Conservation (phyloP, 2,797 vertebrate species). For the Arnoldichthys spilopterus region DNA sequence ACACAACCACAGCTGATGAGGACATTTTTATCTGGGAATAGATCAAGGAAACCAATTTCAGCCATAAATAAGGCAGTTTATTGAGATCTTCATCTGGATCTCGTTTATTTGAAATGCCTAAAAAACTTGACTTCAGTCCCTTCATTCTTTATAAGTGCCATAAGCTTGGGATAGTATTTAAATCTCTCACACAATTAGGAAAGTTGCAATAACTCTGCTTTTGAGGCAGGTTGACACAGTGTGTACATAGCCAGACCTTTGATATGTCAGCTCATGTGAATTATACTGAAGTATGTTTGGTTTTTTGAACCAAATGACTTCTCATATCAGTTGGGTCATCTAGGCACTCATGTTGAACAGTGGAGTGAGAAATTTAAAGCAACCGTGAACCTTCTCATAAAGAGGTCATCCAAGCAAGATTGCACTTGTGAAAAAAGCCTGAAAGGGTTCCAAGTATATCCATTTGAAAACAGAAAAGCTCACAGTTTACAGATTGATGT, state of each 20-base stretch:
- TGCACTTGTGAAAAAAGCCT: not conserved
- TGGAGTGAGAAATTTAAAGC: not conserved
- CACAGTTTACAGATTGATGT: not conserved
- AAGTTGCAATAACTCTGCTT: not conserved
- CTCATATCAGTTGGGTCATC: not conserved
- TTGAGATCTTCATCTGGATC: not conserved
- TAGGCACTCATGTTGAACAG: not conserved
- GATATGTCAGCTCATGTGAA: not conserved
- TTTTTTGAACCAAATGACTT: not conserved
- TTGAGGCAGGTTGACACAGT: not conserved
- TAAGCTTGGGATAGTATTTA: not conserved
- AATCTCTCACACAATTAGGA: not conserved
- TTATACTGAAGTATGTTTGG: not conserved
- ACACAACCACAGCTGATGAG: too few species aligned
- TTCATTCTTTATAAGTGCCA: not conserved
- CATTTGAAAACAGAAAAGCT: not conserved
- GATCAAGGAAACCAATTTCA: not conserved
- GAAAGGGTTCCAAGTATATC: not conserved
- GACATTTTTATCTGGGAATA: not conserved
- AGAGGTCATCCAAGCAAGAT: not conserved
- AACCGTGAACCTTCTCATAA: not conserved
- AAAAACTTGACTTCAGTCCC: not conserved
- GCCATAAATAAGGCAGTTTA: too few species aligned
- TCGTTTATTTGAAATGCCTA: not conserved
- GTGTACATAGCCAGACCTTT: not conserved